Evolutionary conservation across 2,113 vertebrate species (phyloP), one percentile per base, ranked within the genome.

Genomic region (Macquaria ambigua): DNA sequence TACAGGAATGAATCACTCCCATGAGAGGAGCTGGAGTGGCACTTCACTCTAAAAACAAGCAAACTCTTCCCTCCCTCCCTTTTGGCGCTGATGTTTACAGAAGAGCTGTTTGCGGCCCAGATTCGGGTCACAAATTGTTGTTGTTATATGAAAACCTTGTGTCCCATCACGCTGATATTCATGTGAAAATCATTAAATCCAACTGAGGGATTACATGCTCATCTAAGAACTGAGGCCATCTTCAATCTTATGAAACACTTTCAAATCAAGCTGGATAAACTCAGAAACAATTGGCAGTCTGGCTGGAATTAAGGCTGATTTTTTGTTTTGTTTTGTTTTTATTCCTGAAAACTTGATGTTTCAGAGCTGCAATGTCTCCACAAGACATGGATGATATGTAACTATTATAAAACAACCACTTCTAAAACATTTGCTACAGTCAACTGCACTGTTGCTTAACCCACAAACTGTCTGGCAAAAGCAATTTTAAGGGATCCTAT

Each of bases 21-120:
- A 83, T 62, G 80, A 83, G 88, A 73, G 78, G 59, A 82, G 81
- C 79, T 78, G 77, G 63, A 90, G 88, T 86, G 82, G 77, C 80
- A 78, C 81, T 79, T 77, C 79, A 52, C 81, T 84, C 84, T 61
- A 53, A 86, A 89, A 91, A 82, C 85, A 92, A 86, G 73, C 78
- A 79, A 77, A 80, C 77, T 23, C 74, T 73, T 81, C 73, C 80
- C 82, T 89, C 83, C 55, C 71, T 74, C 83, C 55, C 71, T 74
- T 70, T 74, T 89, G 74, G 63, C 9, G 14, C 75, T 64, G 25
- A 37, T 3, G 31, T 88, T 88, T 48, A 78, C 67, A 73, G 72
- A 73, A 5, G 28, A 79, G 74, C 63, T 28, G 34, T 69, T 75
- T 75, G 73, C 21, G 43, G 79, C 58, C 72, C 82, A 81, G 56